These are phyloP conservation scores for Agrotis clavis DNA, from an alignment of 2,888 invertebrate species.

Conservation along the genomic window DNA sequence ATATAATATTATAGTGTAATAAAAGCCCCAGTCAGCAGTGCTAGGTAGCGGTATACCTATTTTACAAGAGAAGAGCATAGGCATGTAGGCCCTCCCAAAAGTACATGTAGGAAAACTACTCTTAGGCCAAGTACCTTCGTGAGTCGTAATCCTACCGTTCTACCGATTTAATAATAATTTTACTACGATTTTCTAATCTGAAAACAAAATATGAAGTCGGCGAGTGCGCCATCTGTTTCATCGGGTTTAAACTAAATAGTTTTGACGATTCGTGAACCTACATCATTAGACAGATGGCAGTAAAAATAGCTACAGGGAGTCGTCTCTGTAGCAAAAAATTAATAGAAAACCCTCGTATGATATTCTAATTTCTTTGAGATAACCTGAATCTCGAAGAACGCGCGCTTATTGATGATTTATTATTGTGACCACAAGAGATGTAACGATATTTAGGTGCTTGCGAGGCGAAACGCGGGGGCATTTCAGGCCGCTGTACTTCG, in stretches of 20 bases:
- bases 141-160: neutral
- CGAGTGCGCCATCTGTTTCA: constrained; percentile 11
- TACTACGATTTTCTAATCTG: neutral
- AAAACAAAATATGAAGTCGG: neutral
- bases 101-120: neutral
- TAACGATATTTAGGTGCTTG: too few relatives aligned
- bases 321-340: too few relatives aligned
- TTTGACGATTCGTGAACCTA: neutral
- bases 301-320: neutral
- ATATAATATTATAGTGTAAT: neutral
- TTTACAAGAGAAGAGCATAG: too few relatives aligned
- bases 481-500: too few relatives aligned
- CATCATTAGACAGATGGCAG: constrained; percentile 16
- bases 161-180: neutral
- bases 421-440: too few relatives aligned
- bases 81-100: neutral
- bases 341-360: too few relatives aligned
- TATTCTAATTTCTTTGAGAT: too few relatives aligned
- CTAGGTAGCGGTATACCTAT: neutral
- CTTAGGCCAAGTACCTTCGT: neutral
- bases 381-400: too few relatives aligned
- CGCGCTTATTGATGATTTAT: too few relatives aligned
- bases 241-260: neutral
- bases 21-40: neutral
- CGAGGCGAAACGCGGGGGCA: too few relatives aligned